These are phyloP conservation scores for Hepsetus odoe DNA, from an alignment of 2,113 vertebrate species.

Conservation along the genomic window DNA sequence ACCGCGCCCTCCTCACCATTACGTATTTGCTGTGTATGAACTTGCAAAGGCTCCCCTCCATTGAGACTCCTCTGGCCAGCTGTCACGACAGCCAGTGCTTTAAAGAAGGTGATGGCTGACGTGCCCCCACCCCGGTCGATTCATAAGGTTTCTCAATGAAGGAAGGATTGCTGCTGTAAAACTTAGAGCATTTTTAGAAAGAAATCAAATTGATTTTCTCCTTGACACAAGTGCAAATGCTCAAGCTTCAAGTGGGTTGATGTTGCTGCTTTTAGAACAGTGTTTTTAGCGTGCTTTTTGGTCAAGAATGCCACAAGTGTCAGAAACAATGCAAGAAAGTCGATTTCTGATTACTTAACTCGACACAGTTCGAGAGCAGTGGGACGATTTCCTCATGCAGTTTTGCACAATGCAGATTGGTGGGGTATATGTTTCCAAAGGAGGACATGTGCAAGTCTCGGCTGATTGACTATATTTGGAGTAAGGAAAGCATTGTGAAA, in stretches of 20 bases:
- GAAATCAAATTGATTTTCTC: background rate
- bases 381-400: background rate
- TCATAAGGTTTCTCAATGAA: background rate
- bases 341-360: background rate
- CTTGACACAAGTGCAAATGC: no score
- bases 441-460: background rate
- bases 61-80: conserved; percentile 27
- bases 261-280: background rate
- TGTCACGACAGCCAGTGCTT: conserved; percentile 1
- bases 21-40: conserved; percentile 30
- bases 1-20: conserved; percentile 16
- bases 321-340: background rate
- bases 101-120: background rate
- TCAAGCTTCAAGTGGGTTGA: background rate
- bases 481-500: background rate
- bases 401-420: background rate
- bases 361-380: background rate
- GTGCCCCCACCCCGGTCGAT: background rate
- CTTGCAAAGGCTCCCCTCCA: conserved; percentile 32
- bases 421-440: background rate
- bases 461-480: background rate
- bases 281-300: no score
- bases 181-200: background rate
- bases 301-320: background rate
- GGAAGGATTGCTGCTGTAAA: no score